A percentile compares a stretch with the other conserved stretches of the same genome.
These are phyloP conservation scores for Pogonocichla stellata DNA, from an alignment of 2,113 vertebrate genomes.

Conservation along the genomic window DNA sequence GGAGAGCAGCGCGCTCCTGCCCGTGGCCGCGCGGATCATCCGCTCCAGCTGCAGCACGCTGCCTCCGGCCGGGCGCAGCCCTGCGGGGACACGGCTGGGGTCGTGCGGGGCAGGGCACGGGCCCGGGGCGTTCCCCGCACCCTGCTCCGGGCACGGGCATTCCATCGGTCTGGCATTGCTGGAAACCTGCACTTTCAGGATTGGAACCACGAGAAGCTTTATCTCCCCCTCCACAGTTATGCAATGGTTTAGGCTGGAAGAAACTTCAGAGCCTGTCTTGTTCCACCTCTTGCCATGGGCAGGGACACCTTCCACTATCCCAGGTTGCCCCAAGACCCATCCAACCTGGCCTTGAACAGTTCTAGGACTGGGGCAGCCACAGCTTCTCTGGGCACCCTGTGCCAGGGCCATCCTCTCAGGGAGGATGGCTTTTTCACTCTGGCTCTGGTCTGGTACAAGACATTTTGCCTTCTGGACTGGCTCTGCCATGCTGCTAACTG, in stretches of 20 bases:
- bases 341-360: not conserved
- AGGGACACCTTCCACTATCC: not conserved
- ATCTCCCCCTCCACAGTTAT: not conserved
- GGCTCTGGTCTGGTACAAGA: not conserved
- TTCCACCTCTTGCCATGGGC: not conserved
- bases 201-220: rapidly evolving
- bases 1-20: constrained; percentile 26
- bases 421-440: not conserved
- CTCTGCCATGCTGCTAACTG: not conserved
- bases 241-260: not conserved
- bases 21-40: constrained; percentile 2
- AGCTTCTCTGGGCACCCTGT: not conserved
- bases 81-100: not conserved
- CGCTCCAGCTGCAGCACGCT: constrained; percentile 15
- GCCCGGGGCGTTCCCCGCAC: rapidly evolving
- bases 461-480: too few relatives aligned
- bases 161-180: rapidly evolving
- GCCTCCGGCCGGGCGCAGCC: not conserved
- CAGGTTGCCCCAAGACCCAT: not conserved
- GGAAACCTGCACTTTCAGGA: rapidly evolving
- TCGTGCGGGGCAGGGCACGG: rapidly evolving
- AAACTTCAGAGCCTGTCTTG: not conserved
- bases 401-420: not conserved
- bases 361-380: not conserved
- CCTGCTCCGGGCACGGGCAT: rapidly evolving